Evolutionary conservation across 2,113 vertebrate species (phyloP).

Genomic region (Petromus typicus): DNA sequence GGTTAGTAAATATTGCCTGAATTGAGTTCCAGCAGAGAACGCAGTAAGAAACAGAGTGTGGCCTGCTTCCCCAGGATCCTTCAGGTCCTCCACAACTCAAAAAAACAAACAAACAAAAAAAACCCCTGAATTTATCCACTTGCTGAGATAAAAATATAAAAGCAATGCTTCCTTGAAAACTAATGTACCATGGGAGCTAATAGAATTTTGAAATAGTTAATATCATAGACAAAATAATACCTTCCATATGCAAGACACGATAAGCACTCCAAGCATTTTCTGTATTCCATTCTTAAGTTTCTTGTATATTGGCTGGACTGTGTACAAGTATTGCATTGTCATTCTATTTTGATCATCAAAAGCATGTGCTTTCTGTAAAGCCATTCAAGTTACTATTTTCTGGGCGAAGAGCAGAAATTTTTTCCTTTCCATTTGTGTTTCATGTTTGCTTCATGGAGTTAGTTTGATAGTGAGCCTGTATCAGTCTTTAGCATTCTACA

Average conservation of each 20-base stretch:
- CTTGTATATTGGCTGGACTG: not conserved
- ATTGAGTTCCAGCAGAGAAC: no score
- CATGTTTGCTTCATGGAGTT: not conserved
- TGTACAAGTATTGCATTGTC: not conserved
- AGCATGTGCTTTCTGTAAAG: not conserved
- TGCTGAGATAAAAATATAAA: conserved; percentile 7
- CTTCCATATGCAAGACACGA: not conserved
- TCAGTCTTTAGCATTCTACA: conserved; percentile 29
- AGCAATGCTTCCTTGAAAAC: not conserved
- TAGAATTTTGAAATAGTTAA: conserved; percentile 10
- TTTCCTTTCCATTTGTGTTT: conserved; percentile 22
- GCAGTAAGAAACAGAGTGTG: no score
- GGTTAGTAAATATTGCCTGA: not conserved
- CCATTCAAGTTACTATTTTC: conserved; percentile 2
- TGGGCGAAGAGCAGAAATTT: not conserved
- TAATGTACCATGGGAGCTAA: not conserved
- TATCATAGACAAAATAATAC: conserved; percentile 14
- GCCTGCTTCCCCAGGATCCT: no score
- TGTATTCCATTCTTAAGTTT: not conserved
- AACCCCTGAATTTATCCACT: not conserved
- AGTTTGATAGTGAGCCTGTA: not conserved
- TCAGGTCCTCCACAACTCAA: no score
- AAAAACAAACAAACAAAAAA: no score
- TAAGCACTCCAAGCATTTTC: not conserved
- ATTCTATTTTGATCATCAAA: not conserved